Base-by-base conservation (phyloP, 2,888 invertebrate genomes). In the Cordilura impudica region DNA sequence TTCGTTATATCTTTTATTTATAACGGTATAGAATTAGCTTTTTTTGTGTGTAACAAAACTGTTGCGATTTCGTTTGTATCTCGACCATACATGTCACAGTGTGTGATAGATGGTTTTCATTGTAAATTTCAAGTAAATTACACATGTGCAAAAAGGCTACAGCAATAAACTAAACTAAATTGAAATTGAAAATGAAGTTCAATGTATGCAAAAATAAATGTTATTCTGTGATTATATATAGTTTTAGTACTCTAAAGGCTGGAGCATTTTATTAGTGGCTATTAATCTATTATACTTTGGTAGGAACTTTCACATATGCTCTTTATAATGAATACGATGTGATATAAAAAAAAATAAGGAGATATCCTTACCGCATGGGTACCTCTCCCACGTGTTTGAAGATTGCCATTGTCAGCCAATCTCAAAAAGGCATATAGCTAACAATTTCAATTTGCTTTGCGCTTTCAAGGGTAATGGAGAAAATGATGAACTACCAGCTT, bases 111-210 rank as follows among this genome's bases (percentile, higher is more conserved):
- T 87, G 83, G 86, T 86, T 86, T 87, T 85, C 86, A 84, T 84
- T 85, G 82, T 84, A 83, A 84, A 85, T 87, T 86, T 86, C 84
- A 84, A 85, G 85, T 85, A 86, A 86, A 87, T 87, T 87, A 86
- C 87, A 81, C 63, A 74, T 74, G 58, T 70, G 70, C 47, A 35
- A 72, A 76, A 54, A 58, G 35, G n/a, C 4, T 56, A 4, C n/a
- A 39, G 18, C 10, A 35, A 47, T 8, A 19, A 47, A 47, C n/a
- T n/a, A n/a, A 31, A 61, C 18, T 14, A 12, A 12, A 23, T 23
- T 31, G 16, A 23, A 58, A 58, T 2, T 10, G 23, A 58, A 58
- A 58, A 45, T 71, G 21, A 74, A 79, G 79, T 67, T 79, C 71
- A 75, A 45, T 53, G 47, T 45, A 72, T 72, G 67, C 49, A 67